Evolutionary conservation across 2,888 invertebrate species (phyloP).

Genomic region (Aporophyla lueneburgensis): DNA sequence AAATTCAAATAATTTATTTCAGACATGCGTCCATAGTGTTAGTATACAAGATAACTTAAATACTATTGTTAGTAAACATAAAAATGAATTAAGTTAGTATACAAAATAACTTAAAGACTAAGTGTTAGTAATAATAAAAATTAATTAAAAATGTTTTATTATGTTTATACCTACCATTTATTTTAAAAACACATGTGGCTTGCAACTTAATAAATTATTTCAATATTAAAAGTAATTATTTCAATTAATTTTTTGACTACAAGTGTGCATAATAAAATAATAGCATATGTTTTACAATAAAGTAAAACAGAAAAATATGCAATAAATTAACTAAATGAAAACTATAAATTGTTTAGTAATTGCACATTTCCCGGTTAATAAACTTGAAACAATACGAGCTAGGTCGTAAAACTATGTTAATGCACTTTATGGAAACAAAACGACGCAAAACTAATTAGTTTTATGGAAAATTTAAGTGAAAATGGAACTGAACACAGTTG

Average conservation of each 20-base stretch:
- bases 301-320: background rate
- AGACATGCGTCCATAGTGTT: too few relatives aligned
- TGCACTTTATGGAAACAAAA: slow-evolving; percentile 29
- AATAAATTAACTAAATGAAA: slow-evolving; percentile 21
- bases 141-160: too few relatives aligned
- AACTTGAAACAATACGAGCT: slow-evolving; percentile 45
- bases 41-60: too few relatives aligned
- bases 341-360: slow-evolving; percentile 31
- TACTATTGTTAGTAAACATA: too few relatives aligned
- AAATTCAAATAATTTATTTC: too few relatives aligned
- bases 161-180: background rate
- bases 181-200: background rate
- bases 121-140: too few relatives aligned
- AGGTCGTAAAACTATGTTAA: slow-evolving; percentile 43
- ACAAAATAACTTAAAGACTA: too few relatives aligned
- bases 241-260: too few relatives aligned
- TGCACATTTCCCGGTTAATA: slow-evolving; percentile 39
- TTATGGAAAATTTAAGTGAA: slow-evolving; percentile 22
- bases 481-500: slow-evolving; percentile 23
- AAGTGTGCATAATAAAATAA: background rate
- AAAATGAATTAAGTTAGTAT: too few relatives aligned
- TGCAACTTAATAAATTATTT: background rate
- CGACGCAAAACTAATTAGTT: slow-evolving; percentile 49
- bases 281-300: background rate
- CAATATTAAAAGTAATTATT: background rate